Base-by-base conservation (phyloP, 1,140 invertebrate species). In the Rhizoglyphus robini region DNA sequence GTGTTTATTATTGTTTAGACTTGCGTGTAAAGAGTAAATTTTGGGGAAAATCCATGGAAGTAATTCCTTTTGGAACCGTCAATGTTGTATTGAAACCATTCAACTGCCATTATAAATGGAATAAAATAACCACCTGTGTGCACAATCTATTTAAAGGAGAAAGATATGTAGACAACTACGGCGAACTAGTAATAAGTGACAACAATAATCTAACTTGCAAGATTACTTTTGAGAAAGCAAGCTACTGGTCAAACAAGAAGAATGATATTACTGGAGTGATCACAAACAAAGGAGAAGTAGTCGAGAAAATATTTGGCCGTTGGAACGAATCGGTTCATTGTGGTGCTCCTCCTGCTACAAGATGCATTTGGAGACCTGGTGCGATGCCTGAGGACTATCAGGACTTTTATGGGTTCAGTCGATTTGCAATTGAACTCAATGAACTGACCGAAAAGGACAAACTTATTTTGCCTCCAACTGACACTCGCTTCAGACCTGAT, bases 41-140 rank as follows among this genome's bases (percentile, higher is more conserved):
- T 78, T 91, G 88, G 88, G 88, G 88, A 64, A 90, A 89, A 77
- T 89, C 87, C 32, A 88, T 92, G 81, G 88, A 90, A 77, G 86
- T 90, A 74, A 85, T 88, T 72, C 88, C 88, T 0, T 81, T 86
- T 36, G 87, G 87, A 57, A 74, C 75, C 48, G 73, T 79, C 49
- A 71, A 75, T 58, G 68, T 75, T 27, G 60, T 70, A 30, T 34
- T 68, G 8, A 51, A 67, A 20, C 31, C 41, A 31, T 75, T 72
- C 57, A 73, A 78, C 31, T 76, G 88, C 71, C 80, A 84, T 70
- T 90, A 88, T 72, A 79, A 79, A 38, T 90, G 87, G 86, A 90
- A 89, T 74, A 90, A 91, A 79, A 86, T 89, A 23, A 90, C 88
- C 27, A 88, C 88, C 2, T 90, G 88, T 76, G 86, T 90, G 1